Conservation (phyloP, 2,113 vertebrate species). For the Microtus oregoni region DNA sequence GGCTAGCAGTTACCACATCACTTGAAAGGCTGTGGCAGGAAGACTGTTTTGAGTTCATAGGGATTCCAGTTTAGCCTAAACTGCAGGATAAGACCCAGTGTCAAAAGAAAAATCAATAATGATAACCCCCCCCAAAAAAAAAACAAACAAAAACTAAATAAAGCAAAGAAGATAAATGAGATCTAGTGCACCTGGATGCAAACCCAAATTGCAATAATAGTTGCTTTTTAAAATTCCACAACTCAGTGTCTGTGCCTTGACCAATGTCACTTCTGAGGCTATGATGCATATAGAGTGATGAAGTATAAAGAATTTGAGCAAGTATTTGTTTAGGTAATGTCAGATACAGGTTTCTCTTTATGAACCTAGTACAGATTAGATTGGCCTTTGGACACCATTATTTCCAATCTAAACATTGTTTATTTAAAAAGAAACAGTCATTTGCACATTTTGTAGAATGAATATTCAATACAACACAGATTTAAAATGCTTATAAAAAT, state of each 20-base stretch:
- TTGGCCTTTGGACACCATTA: background rate
- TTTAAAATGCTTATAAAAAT: background rate
- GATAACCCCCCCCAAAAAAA: no score
- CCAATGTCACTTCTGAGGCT: background rate
- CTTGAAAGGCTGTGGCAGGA: background rate
- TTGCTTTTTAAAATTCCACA: background rate
- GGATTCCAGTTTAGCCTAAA: no score
- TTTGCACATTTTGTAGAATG: background rate
- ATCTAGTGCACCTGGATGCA: background rate
- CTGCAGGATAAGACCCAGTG: background rate
- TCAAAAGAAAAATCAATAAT: background rate
- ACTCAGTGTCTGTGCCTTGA: background rate
- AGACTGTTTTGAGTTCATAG: background rate
- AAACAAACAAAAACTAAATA: no score
- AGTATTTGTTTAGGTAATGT: background rate
- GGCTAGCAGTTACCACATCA: background rate
- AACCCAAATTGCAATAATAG: background rate
- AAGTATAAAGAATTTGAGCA: background rate
- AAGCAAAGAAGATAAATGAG: background rate
- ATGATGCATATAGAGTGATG: background rate
- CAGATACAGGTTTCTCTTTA: background rate
- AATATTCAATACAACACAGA: background rate
- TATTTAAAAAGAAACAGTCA: background rate
- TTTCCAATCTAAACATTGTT: fast-evolving
- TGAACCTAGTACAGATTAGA: background rate